These are phyloP conservation scores for Oligia fasciuncula DNA, from an alignment of 2,888 invertebrate genomes.

Conservation along the genomic window DNA sequence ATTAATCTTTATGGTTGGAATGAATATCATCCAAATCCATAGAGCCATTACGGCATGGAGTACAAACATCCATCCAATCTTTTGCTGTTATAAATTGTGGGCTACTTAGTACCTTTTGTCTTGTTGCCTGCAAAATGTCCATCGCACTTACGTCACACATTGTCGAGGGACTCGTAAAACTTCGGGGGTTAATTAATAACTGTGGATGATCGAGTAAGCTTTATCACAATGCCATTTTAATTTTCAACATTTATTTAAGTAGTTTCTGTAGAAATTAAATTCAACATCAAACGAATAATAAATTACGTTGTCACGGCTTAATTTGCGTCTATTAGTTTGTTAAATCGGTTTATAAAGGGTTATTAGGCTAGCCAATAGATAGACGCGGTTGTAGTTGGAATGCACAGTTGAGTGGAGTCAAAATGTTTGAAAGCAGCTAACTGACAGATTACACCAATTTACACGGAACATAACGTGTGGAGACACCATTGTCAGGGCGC, in stretches of 20 bases:
- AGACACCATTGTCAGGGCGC: slow-evolving; percentile 76
- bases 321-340: slow-evolving; percentile 36
- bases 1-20: slow-evolving; percentile 5
- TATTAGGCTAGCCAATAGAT: slow-evolving; percentile 27
- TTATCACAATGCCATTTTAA: slow-evolving; percentile 44
- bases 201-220: slow-evolving; percentile 38
- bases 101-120: neutral
- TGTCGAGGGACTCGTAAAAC: slow-evolving; percentile 47
- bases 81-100: slow-evolving; percentile 12
- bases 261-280: slow-evolving; percentile 34
- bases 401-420: slow-evolving; percentile 67
- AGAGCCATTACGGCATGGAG: neutral
- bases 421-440: slow-evolving; percentile 73
- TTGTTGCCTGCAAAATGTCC: slow-evolving; percentile 14
- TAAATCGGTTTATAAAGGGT: slow-evolving; percentile 29
- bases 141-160: slow-evolving; percentile 16
- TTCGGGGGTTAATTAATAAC: slow-evolving; percentile 43
- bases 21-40: slow-evolving; percentile 14
- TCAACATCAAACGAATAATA: slow-evolving; percentile 27
- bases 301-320: slow-evolving; percentile 38
- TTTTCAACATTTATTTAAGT: slow-evolving; percentile 18
- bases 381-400: slow-evolving; percentile 34
- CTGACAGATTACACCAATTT: slow-evolving; percentile 77
- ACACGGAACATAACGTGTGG: slow-evolving; percentile 80
- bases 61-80: neutral